phyloP scores from a whole-genome alignment of 1,140 invertebrate species.

The Dreissena rostriformis region DNA sequence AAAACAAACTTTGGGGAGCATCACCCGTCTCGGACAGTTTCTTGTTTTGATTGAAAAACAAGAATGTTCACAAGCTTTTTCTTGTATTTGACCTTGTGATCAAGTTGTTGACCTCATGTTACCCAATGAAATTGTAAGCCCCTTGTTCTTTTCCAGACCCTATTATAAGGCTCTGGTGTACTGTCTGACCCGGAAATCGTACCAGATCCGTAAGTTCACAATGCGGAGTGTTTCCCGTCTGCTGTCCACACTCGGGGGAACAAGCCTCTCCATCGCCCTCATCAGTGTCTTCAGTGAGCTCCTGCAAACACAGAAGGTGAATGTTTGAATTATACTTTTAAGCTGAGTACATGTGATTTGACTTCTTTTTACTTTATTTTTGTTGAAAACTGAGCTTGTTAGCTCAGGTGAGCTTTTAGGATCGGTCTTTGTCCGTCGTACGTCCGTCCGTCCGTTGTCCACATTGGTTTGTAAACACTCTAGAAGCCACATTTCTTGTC shows the following conservation, averaged over 20 bases:
- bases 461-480: too few relatives aligned
- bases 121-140: too few relatives aligned
- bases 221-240: constrained; percentile 78
- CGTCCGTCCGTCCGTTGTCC: too few relatives aligned
- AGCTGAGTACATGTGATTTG: too few relatives aligned
- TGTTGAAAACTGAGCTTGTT: too few relatives aligned
- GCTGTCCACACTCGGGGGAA: constrained; percentile 80
- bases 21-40: too few relatives aligned
- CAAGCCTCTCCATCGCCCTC: constrained; percentile 82
- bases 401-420: too few relatives aligned
- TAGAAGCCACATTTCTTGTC: too few relatives aligned
- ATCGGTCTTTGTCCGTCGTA: too few relatives aligned
- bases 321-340: too few relatives aligned
- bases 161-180: constrained; percentile 86
- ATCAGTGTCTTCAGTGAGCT: constrained; percentile 85
- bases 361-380: too few relatives aligned
- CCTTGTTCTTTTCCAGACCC: constrained; percentile 73
- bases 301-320: constrained; percentile 84
- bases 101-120: not conserved
- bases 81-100: not conserved
- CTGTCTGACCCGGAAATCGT: constrained; percentile 83
- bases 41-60: not conserved
- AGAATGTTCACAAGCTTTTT: not conserved
- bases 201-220: constrained; percentile 72
- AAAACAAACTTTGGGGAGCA: too few relatives aligned